phyloP scores from a whole-genome alignment of 1,140 invertebrate genomes.

The Microvelia longipes region DNA sequence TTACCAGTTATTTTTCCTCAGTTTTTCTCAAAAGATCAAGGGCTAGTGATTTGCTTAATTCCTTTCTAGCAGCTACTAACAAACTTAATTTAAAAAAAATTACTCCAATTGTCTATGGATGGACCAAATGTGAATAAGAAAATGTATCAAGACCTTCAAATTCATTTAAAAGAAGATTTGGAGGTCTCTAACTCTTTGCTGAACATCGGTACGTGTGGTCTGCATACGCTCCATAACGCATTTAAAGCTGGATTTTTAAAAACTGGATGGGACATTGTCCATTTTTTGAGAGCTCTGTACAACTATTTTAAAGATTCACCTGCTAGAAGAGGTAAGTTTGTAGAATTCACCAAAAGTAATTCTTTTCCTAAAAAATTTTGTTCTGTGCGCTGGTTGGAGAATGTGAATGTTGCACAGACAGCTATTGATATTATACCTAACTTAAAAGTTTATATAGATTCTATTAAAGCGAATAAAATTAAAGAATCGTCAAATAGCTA shows the following conservation, averaged over 20 bases:
- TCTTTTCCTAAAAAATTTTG: slow-evolving; percentile 23
- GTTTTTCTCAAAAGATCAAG: not conserved
- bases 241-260: slow-evolving; percentile 21
- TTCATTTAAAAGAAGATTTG: not conserved
- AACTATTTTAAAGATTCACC: slow-evolving; percentile 19
- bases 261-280: slow-evolving; percentile 17
- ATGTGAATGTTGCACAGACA: slow-evolving; percentile 18
- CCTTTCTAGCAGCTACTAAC: not conserved
- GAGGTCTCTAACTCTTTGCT: not conserved
- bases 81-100: not conserved
- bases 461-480: not conserved
- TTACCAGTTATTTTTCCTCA: not conserved
- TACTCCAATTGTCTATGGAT: not conserved
- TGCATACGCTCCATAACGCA: slow-evolving; percentile 19
- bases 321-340: slow-evolving; percentile 16
- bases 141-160: not conserved
- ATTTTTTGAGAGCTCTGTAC: slow-evolving; percentile 17
- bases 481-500: slow-evolving; percentile 4
- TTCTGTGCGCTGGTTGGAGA: slow-evolving; percentile 20
- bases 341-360: slow-evolving; percentile 10
- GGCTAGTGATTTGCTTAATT: not conserved
- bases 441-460: not conserved
- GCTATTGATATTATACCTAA: slow-evolving; percentile 16
- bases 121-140: not conserved
- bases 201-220: slow-evolving; percentile 13